Conservation (phyloP, 2,113 vertebrate genomes). For the Polypterus bichir region DNA sequence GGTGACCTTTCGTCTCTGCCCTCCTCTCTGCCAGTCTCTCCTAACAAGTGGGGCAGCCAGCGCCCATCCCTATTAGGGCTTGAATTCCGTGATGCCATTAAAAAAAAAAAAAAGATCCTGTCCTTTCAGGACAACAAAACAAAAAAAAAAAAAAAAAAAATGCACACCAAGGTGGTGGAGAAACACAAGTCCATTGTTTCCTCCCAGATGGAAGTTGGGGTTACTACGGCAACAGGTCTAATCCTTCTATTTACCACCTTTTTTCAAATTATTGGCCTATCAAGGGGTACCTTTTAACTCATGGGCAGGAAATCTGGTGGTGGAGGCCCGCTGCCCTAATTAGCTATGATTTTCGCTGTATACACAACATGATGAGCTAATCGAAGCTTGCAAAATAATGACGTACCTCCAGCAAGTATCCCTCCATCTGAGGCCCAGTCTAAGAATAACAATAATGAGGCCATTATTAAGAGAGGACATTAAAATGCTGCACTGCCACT, state of each 20-base stretch:
- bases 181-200: slow-evolving; percentile 97
- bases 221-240: slow-evolving; percentile 98
- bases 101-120: slow-evolving; percentile 59
- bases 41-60: slow-evolving; percentile 56
- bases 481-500: slow-evolving; percentile 82
- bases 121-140: slow-evolving; percentile 84
- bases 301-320: slow-evolving; percentile 69
- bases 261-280: slow-evolving; percentile 84
- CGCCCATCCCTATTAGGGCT: slow-evolving; percentile 56
- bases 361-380: slow-evolving; percentile 93
- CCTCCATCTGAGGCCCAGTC: slow-evolving; percentile 76
- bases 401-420: slow-evolving; percentile 79
- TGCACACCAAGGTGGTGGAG: slow-evolving; percentile 84
- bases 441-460: slow-evolving; percentile 98
- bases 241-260: slow-evolving; percentile 89
- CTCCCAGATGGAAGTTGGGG: slow-evolving; percentile 91
- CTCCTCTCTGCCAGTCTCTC: slow-evolving; percentile 64
- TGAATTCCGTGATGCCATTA: slow-evolving; percentile 85
- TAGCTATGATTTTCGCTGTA: slow-evolving; percentile 86
- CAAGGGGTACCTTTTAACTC: slow-evolving; percentile 94
- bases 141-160: slow-evolving; percentile 33
- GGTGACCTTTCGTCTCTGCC: slow-evolving; percentile 71
- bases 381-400: slow-evolving; percentile 97
- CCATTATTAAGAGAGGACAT: slow-evolving; percentile 91
- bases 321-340: slow-evolving; percentile 74